Evolutionary conservation across 2,888 invertebrate species (phyloP).

Genomic region (Catocala nupta): DNA sequence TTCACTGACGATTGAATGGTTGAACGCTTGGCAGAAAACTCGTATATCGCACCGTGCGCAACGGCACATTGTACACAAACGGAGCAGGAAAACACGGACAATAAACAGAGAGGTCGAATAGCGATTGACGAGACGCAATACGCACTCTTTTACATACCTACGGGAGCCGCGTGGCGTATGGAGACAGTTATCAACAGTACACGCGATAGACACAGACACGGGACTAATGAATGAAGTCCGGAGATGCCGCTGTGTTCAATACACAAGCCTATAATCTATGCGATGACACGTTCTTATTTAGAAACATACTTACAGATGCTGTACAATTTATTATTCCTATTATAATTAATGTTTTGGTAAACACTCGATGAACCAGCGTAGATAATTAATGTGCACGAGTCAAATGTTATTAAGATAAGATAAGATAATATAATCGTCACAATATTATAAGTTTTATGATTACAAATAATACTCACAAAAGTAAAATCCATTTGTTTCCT

Average conservation of each 20-base stretch:
- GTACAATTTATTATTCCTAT: constrained; percentile 15
- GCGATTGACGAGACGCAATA: constrained; percentile 53
- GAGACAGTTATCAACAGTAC: constrained; percentile 64
- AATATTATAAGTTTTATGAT: constrained; percentile 33
- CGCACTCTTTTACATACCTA: constrained; percentile 53
- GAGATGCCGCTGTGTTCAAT: constrained; percentile 39
- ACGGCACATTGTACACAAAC: constrained; percentile 54
- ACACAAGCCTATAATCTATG: constrained; percentile 32
- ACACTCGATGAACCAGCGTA: neutral
- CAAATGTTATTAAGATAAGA: constrained; percentile 36
- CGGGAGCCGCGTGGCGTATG: constrained; percentile 45
- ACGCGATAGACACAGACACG: constrained; percentile 63
- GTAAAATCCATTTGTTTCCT: constrained; percentile 70
- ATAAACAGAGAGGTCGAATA: constrained; percentile 57
- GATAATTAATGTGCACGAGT: constrained; percentile 32
- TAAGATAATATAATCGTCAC: constrained; percentile 28
- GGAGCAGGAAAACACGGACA: constrained; percentile 57
- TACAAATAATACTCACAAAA: constrained; percentile 69
- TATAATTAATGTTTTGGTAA: neutral
- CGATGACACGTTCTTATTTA: constrained; percentile 16
- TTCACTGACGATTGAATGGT: constrained; percentile 46
- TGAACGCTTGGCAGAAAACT: constrained; percentile 47
- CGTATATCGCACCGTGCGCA: constrained; percentile 47
- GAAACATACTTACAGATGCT: constrained; percentile 10
- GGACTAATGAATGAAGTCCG: constrained; percentile 65